Conservation (phyloP, 2,888 invertebrate species). For the Nemotelus pantherinus region DNA sequence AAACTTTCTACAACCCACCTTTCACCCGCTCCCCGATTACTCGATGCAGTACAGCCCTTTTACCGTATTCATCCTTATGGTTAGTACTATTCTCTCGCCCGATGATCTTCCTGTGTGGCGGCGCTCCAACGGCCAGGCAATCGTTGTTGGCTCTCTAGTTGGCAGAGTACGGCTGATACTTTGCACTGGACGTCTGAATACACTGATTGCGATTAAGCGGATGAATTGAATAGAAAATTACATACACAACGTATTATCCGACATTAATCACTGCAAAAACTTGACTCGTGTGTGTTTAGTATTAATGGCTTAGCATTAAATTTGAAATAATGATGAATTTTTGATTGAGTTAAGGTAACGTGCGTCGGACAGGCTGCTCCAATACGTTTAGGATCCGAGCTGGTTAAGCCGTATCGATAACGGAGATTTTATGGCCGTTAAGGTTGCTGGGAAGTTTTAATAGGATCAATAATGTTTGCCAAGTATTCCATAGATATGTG, state of each 20-base stretch:
- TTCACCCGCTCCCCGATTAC: background rate
- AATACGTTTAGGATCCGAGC: too few species aligned
- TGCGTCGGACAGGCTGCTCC: background rate
- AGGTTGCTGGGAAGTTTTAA: too few species aligned
- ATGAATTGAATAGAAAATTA: constrained; percentile 23
- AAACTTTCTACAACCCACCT: constrained; percentile 9
- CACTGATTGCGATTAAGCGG: constrained; percentile 18
- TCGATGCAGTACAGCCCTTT: too few species aligned
- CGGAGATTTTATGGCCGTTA: too few species aligned
- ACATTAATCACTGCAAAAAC: constrained; percentile 8
- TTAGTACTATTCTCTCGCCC: too few species aligned
- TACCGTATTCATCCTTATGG: too few species aligned
- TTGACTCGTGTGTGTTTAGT: background rate
- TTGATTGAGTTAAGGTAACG: background rate
- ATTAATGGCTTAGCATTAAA: background rate
- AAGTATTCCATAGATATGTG: too few species aligned
- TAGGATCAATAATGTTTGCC: too few species aligned
- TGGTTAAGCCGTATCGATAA: too few species aligned
- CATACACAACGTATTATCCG: background rate
- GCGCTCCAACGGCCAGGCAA: too few species aligned
- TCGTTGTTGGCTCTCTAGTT: background rate
- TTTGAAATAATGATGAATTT: background rate
- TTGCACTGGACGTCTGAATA: constrained; percentile 8
- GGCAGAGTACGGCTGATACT: background rate
- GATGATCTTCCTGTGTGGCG: too few species aligned